Evolutionary conservation across 2,113 vertebrate species (phyloP).

Genomic region (Macquaria ambigua): DNA sequence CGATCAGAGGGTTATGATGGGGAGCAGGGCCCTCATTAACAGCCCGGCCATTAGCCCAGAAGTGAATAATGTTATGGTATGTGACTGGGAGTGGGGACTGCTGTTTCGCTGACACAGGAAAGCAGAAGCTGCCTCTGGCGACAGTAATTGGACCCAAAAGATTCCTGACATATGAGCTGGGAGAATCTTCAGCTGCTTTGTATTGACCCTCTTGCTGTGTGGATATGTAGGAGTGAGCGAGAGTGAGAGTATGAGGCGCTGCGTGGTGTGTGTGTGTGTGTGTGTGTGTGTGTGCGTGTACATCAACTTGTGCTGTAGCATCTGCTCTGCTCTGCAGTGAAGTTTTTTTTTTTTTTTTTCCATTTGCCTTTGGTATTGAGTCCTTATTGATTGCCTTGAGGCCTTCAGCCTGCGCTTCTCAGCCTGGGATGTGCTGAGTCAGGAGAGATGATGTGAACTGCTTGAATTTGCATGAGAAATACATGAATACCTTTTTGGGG

Average conservation of each 20-base stretch:
- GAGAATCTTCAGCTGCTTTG: slow-evolving; percentile 71
- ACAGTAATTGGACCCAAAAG: slow-evolving; percentile 77
- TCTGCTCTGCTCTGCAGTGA: slow-evolving; percentile 43
- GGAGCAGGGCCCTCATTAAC: slow-evolving; percentile 50
- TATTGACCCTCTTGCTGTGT: slow-evolving; percentile 58
- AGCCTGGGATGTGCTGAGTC: slow-evolving; percentile 59
- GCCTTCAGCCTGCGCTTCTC: slow-evolving; percentile 53
- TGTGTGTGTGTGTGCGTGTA: slow-evolving; percentile 11
- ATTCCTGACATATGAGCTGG: slow-evolving; percentile 62
- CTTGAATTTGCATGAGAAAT: slow-evolving; percentile 65
- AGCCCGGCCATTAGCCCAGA: slow-evolving; percentile 42
- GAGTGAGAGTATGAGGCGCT: slow-evolving; percentile 11
- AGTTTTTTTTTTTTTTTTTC: slow-evolving; percentile 33
- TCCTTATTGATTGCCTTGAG: slow-evolving; percentile 87
- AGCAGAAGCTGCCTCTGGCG: slow-evolving; percentile 48
- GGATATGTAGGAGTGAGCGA: slow-evolving; percentile 22
- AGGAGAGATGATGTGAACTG: slow-evolving; percentile 28
- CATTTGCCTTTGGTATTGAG: slow-evolving; percentile 82
- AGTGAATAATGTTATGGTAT: slow-evolving; percentile 41
- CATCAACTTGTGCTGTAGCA: slow-evolving; percentile 34
- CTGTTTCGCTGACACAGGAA: slow-evolving; percentile 69
- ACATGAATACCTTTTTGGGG: slow-evolving; percentile 49
- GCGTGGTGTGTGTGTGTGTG: slow-evolving; percentile 7
- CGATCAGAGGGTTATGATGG: slow-evolving; percentile 46
- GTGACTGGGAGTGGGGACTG: slow-evolving; percentile 18